Percentiles rank a stretch among this genome's conserved stretches.
Conservation (phyloP, 2,797 vertebrate species). For the Cetoscarus ocellatus region DNA sequence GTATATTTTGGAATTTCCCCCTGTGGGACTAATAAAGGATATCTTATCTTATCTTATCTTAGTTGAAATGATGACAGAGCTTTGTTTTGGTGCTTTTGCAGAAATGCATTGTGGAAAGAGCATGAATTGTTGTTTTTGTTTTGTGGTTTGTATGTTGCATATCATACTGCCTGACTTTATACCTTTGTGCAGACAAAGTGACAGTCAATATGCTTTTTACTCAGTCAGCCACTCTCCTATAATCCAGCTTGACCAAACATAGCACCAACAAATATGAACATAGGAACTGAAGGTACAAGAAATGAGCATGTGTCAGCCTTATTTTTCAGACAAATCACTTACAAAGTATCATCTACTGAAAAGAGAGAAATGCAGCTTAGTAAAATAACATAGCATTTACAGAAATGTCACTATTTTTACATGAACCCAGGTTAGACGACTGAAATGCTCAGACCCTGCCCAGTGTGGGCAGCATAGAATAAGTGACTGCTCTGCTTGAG, state of each 20-base stretch:
- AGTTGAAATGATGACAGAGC: too few relatives aligned
- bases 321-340: background rate
- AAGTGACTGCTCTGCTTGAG: constrained; percentile 20
- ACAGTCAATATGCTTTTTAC: background rate
- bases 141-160: background rate
- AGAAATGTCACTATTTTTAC: constrained; percentile 13
- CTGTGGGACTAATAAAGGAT: too few relatives aligned
- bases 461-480: constrained; percentile 23
- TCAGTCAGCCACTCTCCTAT: background rate
- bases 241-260: background rate
- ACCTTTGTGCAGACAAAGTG: too few relatives aligned
- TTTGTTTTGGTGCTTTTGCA: too few relatives aligned
- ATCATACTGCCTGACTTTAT: background rate
- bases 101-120: too few relatives aligned
- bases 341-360: background rate
- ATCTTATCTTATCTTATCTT: too few relatives aligned
- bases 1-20: too few relatives aligned
- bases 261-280: too few relatives aligned
- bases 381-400: constrained; percentile 14
- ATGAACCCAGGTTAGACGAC: constrained; percentile 3
- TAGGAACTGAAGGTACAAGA: too few relatives aligned
- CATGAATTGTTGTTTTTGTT: too few relatives aligned
- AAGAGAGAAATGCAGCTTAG: background rate
- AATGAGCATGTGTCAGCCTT: background rate
- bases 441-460: constrained; percentile 19